Conservation (phyloP, 2,888 invertebrate species). For the Barypeithes pellucidus region DNA sequence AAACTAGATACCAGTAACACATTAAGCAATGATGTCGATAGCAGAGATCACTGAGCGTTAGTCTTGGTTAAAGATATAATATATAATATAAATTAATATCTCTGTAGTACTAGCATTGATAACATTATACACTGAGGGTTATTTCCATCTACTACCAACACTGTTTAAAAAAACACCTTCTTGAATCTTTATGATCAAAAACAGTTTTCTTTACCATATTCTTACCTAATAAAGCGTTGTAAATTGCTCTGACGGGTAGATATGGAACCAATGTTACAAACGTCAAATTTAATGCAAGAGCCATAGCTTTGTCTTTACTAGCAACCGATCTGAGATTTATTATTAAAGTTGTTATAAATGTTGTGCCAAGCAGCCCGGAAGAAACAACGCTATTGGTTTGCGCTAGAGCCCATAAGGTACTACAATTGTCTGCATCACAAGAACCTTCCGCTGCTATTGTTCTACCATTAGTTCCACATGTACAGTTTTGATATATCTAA, state of each 20-base stretch:
- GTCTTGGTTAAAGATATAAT: too few relatives aligned
- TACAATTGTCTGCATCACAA: slow-evolving; percentile 72
- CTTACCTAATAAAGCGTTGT: slow-evolving; percentile 74
- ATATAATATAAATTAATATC: too few relatives aligned
- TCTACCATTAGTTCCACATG: slow-evolving; percentile 68
- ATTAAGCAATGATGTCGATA: too few relatives aligned
- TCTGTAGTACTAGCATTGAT: too few relatives aligned
- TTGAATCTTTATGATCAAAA: too few relatives aligned
- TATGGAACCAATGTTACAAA: slow-evolving; percentile 74
- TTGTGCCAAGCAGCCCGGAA: slow-evolving; percentile 66
- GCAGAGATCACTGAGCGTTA: too few relatives aligned
- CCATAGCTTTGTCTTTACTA: slow-evolving; percentile 76
- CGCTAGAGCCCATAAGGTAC: slow-evolving; percentile 71
- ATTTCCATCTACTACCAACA: too few relatives aligned
- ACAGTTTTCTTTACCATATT: slow-evolving; percentile 1
- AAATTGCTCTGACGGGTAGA: slow-evolving; percentile 77
- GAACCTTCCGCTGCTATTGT: slow-evolving; percentile 72
- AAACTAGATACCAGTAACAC: too few relatives aligned
- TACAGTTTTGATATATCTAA: slow-evolving; percentile 73
- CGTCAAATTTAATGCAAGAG: slow-evolving; percentile 75
- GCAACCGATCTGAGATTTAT: slow-evolving; percentile 74
- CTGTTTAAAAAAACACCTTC: too few relatives aligned
- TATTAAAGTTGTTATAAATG: slow-evolving; percentile 72
- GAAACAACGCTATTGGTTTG: slow-evolving; percentile 63
- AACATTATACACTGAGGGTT: too few relatives aligned